These are phyloP conservation scores for Drosophila navojoa DNA, from an alignment of 1,140 invertebrate genomes.

Conservation along the genomic window DNA sequence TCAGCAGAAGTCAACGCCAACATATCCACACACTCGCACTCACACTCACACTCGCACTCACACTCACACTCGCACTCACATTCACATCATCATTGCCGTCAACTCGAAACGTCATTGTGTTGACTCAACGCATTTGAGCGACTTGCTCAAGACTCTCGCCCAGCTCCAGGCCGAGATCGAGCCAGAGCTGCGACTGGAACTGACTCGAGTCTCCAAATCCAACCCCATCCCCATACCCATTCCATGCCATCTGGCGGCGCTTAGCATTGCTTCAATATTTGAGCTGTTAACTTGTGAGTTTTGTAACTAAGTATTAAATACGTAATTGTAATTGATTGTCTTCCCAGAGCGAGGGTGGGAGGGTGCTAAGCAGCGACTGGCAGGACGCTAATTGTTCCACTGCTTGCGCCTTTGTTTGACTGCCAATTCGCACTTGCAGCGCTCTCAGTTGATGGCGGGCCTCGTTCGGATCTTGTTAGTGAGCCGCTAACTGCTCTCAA, in stretches of 20 bases:
- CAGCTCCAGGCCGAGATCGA: background rate
- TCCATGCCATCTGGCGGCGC: conserved; percentile 42
- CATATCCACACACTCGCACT: conserved; percentile 35
- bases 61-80: conserved; percentile 13
- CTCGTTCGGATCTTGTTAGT: conserved; percentile 17
- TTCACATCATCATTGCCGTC: conserved; percentile 56
- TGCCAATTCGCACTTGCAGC: conserved; percentile 3
- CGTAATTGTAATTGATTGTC: conserved; percentile 72
- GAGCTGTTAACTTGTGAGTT: conserved; percentile 52
- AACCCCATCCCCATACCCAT: conserved; percentile 7
- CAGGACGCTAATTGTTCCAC: conserved; percentile 66
- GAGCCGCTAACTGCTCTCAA: conserved; percentile 75
- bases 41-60: conserved; percentile 27
- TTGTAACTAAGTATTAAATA: conserved; percentile 28
- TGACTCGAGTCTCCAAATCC: background rate
- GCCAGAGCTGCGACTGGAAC: background rate
- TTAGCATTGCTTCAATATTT: conserved; percentile 66
- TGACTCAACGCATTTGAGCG: conserved; percentile 73
- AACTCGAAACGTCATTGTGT: conserved; percentile 77
- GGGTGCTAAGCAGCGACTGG: conserved; percentile 26
- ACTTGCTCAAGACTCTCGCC: conserved; percentile 20
- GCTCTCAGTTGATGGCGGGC: conserved; percentile 13
- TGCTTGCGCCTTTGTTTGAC: conserved; percentile 62
- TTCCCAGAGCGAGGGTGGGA: conserved; percentile 18
- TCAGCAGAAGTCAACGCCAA: conserved; percentile 82